Evolutionary conservation across 1,140 invertebrate genomes (phyloP), one percentile per base, ranked within the genome.

Genomic region (Aphidius gifuensis): DNA sequence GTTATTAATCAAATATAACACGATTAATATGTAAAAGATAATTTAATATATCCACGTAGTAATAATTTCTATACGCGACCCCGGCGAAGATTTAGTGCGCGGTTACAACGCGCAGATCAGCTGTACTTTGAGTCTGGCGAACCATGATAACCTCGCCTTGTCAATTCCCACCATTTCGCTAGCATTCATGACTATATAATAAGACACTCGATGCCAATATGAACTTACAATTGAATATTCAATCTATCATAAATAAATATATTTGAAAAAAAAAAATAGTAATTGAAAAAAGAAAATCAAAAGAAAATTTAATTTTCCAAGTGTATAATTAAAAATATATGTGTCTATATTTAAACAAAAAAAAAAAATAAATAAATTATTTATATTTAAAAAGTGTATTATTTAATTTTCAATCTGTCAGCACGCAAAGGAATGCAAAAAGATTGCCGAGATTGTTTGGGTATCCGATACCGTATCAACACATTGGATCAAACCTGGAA

Each of bases 401-500:
- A 7, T 44, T 44, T 11, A 44, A 83, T 82, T 78, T 66, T 69
- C 71, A 84, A 81, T 76, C 82, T 86, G 85, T 80, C 83, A 81
- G 79, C 83, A 84, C 83, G 84, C 84, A 81, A 84, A 91, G 89
- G 87, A 87, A 91, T 91, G 89, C 87, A 85, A 88, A 89, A 85
- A 82, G 86, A 87, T 81, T 88, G 84, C 78, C 88, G 88, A 81
- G 91, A 92, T 80, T 92, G 90, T 86, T 82, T 92, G 84, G 89
- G 88, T 84, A 88, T 92, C 81, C 87, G 91, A 82, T 88, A 87
- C 84, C 88, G 91, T 82, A 87, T 89, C 79, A 90, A 89, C 80
- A 84, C 84, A 78, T 86, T 93, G 78, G 90, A 93, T 80, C 91
- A 93, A 79, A 93, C 91, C 71, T 93, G 90, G 87, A 93, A 93